Conservation (phyloP, 64 coral and sea anemone species). For the Trachythela sp. region DNA sequence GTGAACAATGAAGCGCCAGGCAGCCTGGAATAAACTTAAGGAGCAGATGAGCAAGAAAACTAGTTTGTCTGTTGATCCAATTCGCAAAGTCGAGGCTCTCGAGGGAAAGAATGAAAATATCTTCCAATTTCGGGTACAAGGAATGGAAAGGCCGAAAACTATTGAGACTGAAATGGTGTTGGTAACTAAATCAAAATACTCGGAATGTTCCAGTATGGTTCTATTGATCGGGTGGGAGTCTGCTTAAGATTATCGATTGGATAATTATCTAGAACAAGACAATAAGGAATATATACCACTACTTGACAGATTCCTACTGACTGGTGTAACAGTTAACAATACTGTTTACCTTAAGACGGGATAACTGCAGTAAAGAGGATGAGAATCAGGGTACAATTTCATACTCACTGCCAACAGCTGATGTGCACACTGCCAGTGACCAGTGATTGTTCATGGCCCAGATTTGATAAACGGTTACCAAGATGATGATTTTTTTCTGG, state of each 20-base stretch:
- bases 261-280: conserved; percentile 17
- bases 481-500: conserved; percentile 41
- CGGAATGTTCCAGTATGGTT: conserved; percentile 16
- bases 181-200: conserved; percentile 22
- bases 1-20: conserved; percentile 6
- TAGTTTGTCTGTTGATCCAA: neutral
- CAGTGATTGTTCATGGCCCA: conserved; percentile 28
- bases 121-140: neutral
- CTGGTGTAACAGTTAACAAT: conserved; percentile 29
- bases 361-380: neutral
- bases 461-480: conserved; percentile 48
- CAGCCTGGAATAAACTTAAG: neutral
- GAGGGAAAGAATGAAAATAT: neutral
- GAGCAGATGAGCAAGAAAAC: neutral
- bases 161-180: conserved; percentile 5
- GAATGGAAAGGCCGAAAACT: neutral
- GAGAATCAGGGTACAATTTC: neutral
- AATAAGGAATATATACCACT: conserved; percentile 43
- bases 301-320: conserved; percentile 43
- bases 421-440: neutral
- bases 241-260: conserved; percentile 8
- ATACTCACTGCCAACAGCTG: neutral
- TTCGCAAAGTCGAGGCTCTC: neutral
- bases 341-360: conserved; percentile 3
- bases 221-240: neutral